Conservation (phyloP, 2,888 invertebrate genomes). For the Beris morrisii region DNA sequence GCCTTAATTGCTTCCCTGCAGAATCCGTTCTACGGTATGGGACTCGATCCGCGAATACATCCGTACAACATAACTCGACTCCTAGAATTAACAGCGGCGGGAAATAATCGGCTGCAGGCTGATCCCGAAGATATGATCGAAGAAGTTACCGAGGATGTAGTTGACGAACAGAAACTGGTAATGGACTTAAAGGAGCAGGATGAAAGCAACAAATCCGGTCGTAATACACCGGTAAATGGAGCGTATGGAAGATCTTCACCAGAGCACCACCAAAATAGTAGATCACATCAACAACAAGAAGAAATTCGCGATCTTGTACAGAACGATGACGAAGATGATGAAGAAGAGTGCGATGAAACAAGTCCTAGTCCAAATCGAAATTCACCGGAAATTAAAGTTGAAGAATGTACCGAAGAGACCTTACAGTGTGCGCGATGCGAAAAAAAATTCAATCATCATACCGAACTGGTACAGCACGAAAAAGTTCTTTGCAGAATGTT, state of each 20-base stretch:
- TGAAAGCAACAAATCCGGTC: slow-evolving; percentile 45
- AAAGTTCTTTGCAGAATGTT: slow-evolving; percentile 62
- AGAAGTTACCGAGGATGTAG: slow-evolving; percentile 64
- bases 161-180: slow-evolving; percentile 63
- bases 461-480: slow-evolving; percentile 72
- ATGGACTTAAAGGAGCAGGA: slow-evolving; percentile 68
- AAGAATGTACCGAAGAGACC: slow-evolving; percentile 47
- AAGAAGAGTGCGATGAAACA: slow-evolving; percentile 49
- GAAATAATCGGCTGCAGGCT: slow-evolving; percentile 45
- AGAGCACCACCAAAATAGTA: slow-evolving; percentile 68
- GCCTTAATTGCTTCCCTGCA: slow-evolving; percentile 59
- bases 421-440: slow-evolving; percentile 64
- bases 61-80: slow-evolving; percentile 54
- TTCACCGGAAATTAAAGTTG: slow-evolving; percentile 40
- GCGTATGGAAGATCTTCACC: slow-evolving; percentile 62
- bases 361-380: slow-evolving; percentile 9
- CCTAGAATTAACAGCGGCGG: slow-evolving; percentile 53
- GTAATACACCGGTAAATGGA: slow-evolving; percentile 43
- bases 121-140: slow-evolving; percentile 65
- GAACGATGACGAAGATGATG: slow-evolving; percentile 57
- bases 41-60: slow-evolving; percentile 53
- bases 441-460: slow-evolving; percentile 61
- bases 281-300: not conserved
- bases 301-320: not conserved
- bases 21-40: slow-evolving; percentile 54